Base-by-base conservation (phyloP, 2,113 vertebrate species). In the Pseudopodoces humilis region DNA sequence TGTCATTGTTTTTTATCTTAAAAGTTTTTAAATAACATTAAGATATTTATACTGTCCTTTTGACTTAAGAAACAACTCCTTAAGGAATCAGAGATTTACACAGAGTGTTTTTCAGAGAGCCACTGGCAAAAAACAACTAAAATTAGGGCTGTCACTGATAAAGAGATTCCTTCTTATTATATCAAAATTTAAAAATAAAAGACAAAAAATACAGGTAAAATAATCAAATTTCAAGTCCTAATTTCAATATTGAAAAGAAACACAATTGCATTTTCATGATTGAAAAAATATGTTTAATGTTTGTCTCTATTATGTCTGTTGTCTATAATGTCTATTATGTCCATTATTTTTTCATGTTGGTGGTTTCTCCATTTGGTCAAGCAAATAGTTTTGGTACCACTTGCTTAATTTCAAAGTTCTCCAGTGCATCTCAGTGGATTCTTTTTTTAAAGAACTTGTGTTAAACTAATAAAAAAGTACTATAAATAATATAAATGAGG, bases 381-480 rank as follows among this genome's bases (percentile, higher is more conserved):
- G 13, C 2, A 67, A 50, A 21, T 58, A 64, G 28, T 71, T 94
- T 85, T 83, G 22, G 4, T 49, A 60, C 4, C 6, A 37, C 9
- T 60, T 76, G 4, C 20, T 74, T 81, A n/a, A 18, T 89, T 94
- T 63, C 7, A 7, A 53, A 72, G 7, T 56, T 82, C 55, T 72
- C 22, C 31, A 53, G 28, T 46, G 3, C 23, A 85, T 76, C 21
- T 85, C 37, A 72, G 49, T 62, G 8, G 24, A 63, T 53, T 41
- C 3, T 35, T 76, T 87, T 86, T 85, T 65, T n/a, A 72, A 80
- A 76, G 2, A 21, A 46, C 30, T 71, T 21, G 22, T 72, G 17
- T 19, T 71, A 94, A 95, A 93, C 31, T 90, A 95, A 90, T 93
- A 93, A 92, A 95, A 89, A 92, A 86, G 6, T 46, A 39, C 90